Evolutionary conservation across 2,797 vertebrate genomes (phyloP), one percentile per base, ranked within the genome.

Genomic region (Gallinago stenura): DNA sequence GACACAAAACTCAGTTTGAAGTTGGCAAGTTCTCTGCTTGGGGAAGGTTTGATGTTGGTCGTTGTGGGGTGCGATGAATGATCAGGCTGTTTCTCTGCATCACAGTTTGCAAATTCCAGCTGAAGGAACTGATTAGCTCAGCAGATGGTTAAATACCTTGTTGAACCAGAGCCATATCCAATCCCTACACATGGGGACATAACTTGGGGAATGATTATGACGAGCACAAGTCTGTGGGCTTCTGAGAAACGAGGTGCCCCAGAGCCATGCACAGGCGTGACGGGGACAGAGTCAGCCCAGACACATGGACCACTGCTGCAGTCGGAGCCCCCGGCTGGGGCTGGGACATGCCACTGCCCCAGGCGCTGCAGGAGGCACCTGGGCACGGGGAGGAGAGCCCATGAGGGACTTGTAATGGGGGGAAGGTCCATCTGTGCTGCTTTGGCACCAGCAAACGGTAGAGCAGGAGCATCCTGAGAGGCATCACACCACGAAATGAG

Each of bases 61-160:
- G 31, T 3, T 51, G 33, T 18, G 46, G 62, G 78, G 28, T 53
- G 48, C 18, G 4, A 6, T 2, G 70, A 68, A 28, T 22, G 65
- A 48, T 85, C 62, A 30, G 83, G n/a, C 68, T 77, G 73, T 24
- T 93, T n/a, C 62, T 81, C 68, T 46, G 69, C 72, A 46, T 5
- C 75, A 15, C 46, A 71, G 48, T 1, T 70, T 71, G 77, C 61
- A 65, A 4, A 46, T 28, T 76, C n/a, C 92, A 64, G 81, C 77
- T 72, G 83, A 82, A 75, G 79, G 57, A 66, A 28, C 61, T 62
- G 89, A 82, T 76, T n/a, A 57, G 56, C 61, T 80, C 80, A 93
- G 90, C 88, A 89, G 93, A 79, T 82, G 83, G 93, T 89, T 88
- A 84, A 92, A 92, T 72, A 48, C 92, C 90, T 92, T 77, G 78